These are phyloP conservation scores for Bubo bubo DNA, from an alignment of 2,113 vertebrate species.

Conservation along the genomic window DNA sequence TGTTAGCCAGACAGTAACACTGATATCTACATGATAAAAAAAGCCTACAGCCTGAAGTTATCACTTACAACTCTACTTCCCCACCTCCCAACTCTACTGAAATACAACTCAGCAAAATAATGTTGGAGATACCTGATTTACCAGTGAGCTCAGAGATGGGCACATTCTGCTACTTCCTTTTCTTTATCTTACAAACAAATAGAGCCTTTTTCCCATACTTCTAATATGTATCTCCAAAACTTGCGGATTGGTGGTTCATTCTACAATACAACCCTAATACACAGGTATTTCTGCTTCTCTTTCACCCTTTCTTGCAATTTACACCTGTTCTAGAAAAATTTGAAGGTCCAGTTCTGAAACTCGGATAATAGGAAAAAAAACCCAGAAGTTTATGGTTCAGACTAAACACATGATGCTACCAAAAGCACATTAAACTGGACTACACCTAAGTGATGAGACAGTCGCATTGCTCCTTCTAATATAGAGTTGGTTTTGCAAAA, in stretches of 20 bases:
- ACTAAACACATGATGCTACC: neutral
- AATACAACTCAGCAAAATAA: conserved; percentile 55
- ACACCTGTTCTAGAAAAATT: neutral
- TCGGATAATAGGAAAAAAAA: neutral
- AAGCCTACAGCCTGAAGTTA: neutral
- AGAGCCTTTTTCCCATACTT: conserved; percentile 28
- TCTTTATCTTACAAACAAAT: conserved; percentile 26
- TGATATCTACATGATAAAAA: neutral
- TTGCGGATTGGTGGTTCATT: neutral
- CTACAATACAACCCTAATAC: neutral
- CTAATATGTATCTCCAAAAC: conserved; percentile 12
- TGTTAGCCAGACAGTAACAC: neutral
- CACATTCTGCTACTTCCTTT: neutral
- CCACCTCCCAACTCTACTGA: neutral
- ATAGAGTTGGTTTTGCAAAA: neutral
- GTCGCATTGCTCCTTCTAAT: neutral
- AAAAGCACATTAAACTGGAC: neutral
- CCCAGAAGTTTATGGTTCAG: neutral
- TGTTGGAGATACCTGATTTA: conserved; percentile 21
- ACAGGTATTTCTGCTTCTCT: neutral
- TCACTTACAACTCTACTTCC: neutral
- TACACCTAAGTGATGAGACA: neutral
- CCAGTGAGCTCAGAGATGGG: neutral
- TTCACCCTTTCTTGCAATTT: neutral
- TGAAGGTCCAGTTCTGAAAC: neutral